These are phyloP conservation scores for Brachionus plicatilis DNA, from an alignment of 1,140 invertebrate species.

Conservation along the genomic window DNA sequence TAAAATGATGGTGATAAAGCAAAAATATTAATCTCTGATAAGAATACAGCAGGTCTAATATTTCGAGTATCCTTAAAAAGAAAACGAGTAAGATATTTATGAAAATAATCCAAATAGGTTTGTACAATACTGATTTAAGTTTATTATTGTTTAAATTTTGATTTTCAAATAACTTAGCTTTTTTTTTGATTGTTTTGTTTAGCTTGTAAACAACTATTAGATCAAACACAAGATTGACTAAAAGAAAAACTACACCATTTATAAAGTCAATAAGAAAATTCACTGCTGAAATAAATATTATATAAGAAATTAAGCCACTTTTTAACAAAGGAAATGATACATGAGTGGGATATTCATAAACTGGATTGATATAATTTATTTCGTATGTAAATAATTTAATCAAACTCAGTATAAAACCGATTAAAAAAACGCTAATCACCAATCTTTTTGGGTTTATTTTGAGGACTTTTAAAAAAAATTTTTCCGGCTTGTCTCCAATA, in stretches of 20 bases:
- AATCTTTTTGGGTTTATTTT: neutral
- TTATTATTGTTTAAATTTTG: neutral
- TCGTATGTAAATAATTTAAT: neutral
- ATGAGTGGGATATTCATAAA: neutral
- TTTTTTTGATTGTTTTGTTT: neutral
- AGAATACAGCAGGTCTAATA: neutral
- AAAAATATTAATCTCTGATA: neutral
- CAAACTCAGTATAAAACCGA: neutral
- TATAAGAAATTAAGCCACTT: neutral
- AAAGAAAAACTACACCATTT: conserved; percentile 4
- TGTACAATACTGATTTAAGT: neutral
- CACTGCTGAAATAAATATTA: neutral
- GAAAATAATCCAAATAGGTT: neutral
- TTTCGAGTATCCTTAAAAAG: neutral
- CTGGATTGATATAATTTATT: neutral
- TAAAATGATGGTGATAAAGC: neutral
- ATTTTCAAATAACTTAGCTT: neutral
- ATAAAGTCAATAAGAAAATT: neutral
- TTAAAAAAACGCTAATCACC: neutral
- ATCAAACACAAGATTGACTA: neutral
- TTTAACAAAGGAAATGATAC: neutral
- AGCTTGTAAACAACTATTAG: neutral
- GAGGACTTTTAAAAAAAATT: neutral
- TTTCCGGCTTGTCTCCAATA: conserved; percentile 3
- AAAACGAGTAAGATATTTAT: neutral